Evolutionary conservation across 2,797 vertebrate genomes (phyloP).

Genomic region (Artibeus lituratus): DNA sequence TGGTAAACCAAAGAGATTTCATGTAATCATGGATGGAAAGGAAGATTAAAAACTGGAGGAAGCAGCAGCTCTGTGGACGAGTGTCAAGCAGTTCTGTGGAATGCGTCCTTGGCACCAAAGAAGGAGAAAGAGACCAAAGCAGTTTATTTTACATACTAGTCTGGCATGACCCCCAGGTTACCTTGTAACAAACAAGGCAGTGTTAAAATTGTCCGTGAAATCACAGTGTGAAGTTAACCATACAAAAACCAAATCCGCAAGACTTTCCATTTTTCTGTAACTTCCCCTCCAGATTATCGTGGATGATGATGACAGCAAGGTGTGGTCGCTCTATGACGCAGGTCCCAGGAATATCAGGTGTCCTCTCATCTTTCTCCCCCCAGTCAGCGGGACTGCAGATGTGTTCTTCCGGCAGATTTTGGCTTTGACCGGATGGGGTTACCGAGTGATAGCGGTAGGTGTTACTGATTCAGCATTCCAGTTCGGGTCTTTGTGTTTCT

Average conservation of each 20-base stretch:
- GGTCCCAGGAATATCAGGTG: slow-evolving; percentile 95
- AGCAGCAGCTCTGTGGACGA: neutral
- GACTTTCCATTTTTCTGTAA: neutral
- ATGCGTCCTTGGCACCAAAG: neutral
- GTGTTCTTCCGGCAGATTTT: slow-evolving; percentile 98
- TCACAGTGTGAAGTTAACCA: neutral
- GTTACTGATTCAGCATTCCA: slow-evolving; percentile 5
- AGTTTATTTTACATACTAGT: neutral
- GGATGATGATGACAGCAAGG: slow-evolving; percentile 98
- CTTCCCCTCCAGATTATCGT: slow-evolving; percentile 92
- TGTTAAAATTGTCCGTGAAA: neutral
- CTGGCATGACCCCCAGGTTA: neutral
- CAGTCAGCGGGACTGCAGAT: slow-evolving; percentile 97
- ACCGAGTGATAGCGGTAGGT: slow-evolving; percentile 97
- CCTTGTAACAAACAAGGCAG: neutral
- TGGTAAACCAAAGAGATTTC: slow-evolving; percentile 1
- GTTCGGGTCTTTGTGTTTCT: neutral
- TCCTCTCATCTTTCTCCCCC: slow-evolving; percentile 96
- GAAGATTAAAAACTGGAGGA: neutral
- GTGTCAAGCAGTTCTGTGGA: neutral
- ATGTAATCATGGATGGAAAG: neutral
- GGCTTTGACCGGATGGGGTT: slow-evolving; percentile 96
- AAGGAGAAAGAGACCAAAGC: neutral
- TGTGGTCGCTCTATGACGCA: slow-evolving; percentile 97
- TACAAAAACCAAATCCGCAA: neutral